These are phyloP conservation scores for Goniozus legneri DNA, from an alignment of 1,140 invertebrate species.

Conservation along the genomic window DNA sequence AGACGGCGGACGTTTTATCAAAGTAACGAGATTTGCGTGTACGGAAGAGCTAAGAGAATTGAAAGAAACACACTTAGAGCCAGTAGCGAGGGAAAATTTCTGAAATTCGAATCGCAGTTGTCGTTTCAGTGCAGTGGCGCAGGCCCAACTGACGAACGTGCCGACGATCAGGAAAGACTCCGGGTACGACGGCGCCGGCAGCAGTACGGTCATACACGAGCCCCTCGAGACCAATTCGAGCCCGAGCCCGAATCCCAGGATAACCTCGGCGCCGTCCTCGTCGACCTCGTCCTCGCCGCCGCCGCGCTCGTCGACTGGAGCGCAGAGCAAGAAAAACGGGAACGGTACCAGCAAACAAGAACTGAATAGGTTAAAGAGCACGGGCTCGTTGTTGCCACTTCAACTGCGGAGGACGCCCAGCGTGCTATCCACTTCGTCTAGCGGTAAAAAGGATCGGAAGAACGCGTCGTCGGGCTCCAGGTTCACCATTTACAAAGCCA, in stretches of 20 bases:
- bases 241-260: conserved; percentile 43
- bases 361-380: conserved; percentile 43
- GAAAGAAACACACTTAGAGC: too few relatives aligned
- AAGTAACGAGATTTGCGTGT: too few relatives aligned
- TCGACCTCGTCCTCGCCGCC: conserved; percentile 46
- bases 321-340: conserved; percentile 43
- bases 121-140: conserved; percentile 47
- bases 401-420: conserved; percentile 40
- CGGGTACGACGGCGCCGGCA: conserved; percentile 35
- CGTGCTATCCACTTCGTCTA: conserved; percentile 30
- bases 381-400: conserved; percentile 42
- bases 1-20: too few relatives aligned
- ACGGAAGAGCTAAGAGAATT: too few relatives aligned
- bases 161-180: conserved; percentile 32
- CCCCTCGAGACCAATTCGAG: conserved; percentile 43
- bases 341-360: conserved; percentile 40
- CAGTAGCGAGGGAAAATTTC: conserved; percentile 6
- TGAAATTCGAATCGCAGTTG: conserved; percentile 37
- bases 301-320: conserved; percentile 23
- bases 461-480: conserved; percentile 63
- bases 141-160: conserved; percentile 38
- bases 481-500: conserved; percentile 89
- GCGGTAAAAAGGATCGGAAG: conserved; percentile 67
- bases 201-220: conserved; percentile 40
- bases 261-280: conserved; percentile 43